Evolutionary conservation across 2,797 vertebrate genomes (phyloP).

Genomic region (Microchirus variegatus): DNA sequence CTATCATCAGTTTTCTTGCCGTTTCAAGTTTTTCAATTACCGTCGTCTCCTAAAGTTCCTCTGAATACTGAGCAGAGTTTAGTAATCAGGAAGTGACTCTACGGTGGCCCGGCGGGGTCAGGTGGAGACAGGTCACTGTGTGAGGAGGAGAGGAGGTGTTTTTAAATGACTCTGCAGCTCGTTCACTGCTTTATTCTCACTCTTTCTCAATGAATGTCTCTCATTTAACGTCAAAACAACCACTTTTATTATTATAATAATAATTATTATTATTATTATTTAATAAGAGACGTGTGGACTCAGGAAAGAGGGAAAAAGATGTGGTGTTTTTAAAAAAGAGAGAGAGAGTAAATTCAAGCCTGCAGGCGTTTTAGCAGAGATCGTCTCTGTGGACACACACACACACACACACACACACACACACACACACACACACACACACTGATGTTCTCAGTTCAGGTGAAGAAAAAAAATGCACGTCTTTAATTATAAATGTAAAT

Average conservation of each 20-base stretch:
- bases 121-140: slow-evolving; percentile 15
- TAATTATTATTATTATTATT: too few relatives aligned
- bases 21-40: slow-evolving; percentile 60
- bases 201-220: too few relatives aligned
- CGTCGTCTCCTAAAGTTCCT: slow-evolving; percentile 37
- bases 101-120: slow-evolving; percentile 52
- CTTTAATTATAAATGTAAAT: background rate
- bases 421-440: slow-evolving; percentile 32
- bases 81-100: slow-evolving; percentile 54
- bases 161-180: too few relatives aligned
- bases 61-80: slow-evolving; percentile 47
- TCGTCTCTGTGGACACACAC: slow-evolving; percentile 53
- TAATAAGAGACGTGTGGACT: slow-evolving; percentile 39
- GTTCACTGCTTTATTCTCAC: too few relatives aligned
- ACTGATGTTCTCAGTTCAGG: too few relatives aligned
- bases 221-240: too few relatives aligned
- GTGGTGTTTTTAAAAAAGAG: too few relatives aligned
- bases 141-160: too few relatives aligned
- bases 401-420: slow-evolving; percentile 30
- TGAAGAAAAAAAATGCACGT: background rate
- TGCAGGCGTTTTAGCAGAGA: slow-evolving; percentile 64
- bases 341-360: slow-evolving; percentile 45
- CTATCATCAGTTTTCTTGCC: too few relatives aligned
- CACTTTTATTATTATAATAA: too few relatives aligned
- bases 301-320: slow-evolving; percentile 1